phyloP scores from a whole-genome alignment of 2,888 invertebrate species.

The Drosophila prostipennis region DNA sequence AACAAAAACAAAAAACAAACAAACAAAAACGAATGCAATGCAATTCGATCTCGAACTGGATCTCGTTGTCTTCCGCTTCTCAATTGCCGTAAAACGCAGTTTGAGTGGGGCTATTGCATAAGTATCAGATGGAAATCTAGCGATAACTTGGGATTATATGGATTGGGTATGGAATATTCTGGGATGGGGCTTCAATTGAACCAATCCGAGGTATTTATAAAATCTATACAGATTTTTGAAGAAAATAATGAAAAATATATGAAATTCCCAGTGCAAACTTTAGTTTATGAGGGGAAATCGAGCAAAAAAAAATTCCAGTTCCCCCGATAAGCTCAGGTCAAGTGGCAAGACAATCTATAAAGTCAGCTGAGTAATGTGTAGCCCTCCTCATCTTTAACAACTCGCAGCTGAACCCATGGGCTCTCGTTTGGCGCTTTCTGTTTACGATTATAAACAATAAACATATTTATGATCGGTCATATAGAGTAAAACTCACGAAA shows the following conservation, averaged over 20 bases:
- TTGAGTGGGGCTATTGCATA: slow-evolving; percentile 27
- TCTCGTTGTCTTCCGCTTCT: slow-evolving; percentile 40
- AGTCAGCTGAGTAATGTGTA: background rate
- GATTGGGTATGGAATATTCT: background rate
- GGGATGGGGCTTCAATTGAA: slow-evolving; percentile 4
- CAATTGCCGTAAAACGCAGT: slow-evolving; percentile 41
- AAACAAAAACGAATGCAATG: slow-evolving; percentile 21
- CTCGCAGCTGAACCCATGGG: slow-evolving; percentile 13
- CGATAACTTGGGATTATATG: background rate
- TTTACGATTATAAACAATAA: slow-evolving; percentile 61
- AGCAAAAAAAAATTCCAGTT: background rate
- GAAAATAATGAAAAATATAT: too few relatives aligned
- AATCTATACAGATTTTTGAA: too few relatives aligned
- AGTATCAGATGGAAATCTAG: slow-evolving; percentile 8
- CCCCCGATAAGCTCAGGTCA: slow-evolving; percentile 23
- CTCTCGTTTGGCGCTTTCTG: slow-evolving; percentile 15
- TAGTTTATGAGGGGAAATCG: background rate
- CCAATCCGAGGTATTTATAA: too few relatives aligned
- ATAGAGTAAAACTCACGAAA: slow-evolving; percentile 41
- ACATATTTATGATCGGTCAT: slow-evolving; percentile 57
- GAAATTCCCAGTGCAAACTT: too few relatives aligned
- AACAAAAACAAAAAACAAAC: slow-evolving; percentile 4
- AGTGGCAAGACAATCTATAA: slow-evolving; percentile 18
- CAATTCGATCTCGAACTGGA: slow-evolving; percentile 39
- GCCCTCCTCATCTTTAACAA: slow-evolving; percentile 2